Percentiles rank a stretch among this genome's conserved stretches.
phyloP scores from a whole-genome alignment of 2,113 vertebrate genomes.

The Alethe castanea region DNA sequence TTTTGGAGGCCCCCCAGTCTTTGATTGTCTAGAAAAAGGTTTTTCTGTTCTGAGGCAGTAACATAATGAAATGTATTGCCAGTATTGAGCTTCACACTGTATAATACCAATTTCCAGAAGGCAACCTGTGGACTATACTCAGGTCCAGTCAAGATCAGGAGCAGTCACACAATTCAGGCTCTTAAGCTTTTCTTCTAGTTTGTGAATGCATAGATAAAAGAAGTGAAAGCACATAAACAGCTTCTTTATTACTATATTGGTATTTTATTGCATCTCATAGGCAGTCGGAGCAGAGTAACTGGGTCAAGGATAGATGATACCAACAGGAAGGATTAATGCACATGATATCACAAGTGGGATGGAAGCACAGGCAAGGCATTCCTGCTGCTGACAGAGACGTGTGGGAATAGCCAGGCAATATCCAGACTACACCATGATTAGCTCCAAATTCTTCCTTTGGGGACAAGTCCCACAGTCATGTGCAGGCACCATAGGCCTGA shows the following conservation, averaged over 20 bases:
- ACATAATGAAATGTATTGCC: not conserved
- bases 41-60: not conserved
- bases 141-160: not conserved
- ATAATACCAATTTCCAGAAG: not conserved
- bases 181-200: not conserved
- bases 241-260: not conserved
- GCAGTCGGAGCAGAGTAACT: fast-evolving
- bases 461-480: not conserved
- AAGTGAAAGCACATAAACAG: not conserved
- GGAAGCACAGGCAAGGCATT: not conserved
- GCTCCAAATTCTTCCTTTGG: not conserved
- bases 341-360: not conserved
- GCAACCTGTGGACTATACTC: not conserved
- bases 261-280: not conserved
- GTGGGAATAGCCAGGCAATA: not conserved
- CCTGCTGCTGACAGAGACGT: not conserved
- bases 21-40: not conserved
- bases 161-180: not conserved
- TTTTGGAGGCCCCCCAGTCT: not conserved
- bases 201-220: not conserved
- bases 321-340: not conserved
- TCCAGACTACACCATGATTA: not conserved
- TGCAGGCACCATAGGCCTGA: not conserved
- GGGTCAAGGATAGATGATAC: not conserved
- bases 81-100: not conserved